A percentile compares a stretch with the other conserved stretches of the same genome.
Conservation (phyloP, 2,888 invertebrate species). For the Agrotis segetum region DNA sequence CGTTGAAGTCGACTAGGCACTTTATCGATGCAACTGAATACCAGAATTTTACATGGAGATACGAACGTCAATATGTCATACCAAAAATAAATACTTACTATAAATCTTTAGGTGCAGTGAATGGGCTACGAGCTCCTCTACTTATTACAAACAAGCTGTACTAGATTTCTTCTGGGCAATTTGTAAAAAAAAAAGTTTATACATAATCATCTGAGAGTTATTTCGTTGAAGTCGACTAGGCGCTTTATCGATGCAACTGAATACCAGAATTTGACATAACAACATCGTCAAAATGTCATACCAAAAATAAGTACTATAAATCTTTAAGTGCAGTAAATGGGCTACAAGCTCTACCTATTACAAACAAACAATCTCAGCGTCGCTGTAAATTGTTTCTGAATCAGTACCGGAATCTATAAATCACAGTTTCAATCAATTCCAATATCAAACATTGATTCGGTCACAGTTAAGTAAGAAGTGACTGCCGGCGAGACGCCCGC, state of each 20-base stretch:
- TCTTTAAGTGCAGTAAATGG: constrained; percentile 1
- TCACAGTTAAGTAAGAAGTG: constrained; percentile 45
- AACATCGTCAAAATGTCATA: neutral
- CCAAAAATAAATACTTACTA: neutral
- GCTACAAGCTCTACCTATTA: constrained; percentile 10
- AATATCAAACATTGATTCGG: constrained; percentile 58
- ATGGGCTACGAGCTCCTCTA: neutral
- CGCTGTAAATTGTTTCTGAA: constrained; percentile 35
- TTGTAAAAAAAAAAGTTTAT: too few relatives aligned
- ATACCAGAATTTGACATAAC: too few relatives aligned
- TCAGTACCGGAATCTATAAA: constrained; percentile 50
- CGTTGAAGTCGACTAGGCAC: too few relatives aligned
- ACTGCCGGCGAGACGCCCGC: constrained; percentile 34
- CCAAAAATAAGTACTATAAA: neutral
- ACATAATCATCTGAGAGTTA: too few relatives aligned
- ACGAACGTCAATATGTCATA: neutral
- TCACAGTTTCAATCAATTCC: constrained; percentile 54
- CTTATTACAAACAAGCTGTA: too few relatives aligned
- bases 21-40: too few relatives aligned
- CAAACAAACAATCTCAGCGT: constrained; percentile 20
- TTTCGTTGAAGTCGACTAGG: too few relatives aligned
- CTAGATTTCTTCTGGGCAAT: too few relatives aligned
- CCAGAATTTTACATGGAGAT: too few relatives aligned
- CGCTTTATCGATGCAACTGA: too few relatives aligned
- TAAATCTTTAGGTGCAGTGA: constrained; percentile 3